Percentiles rank a stretch among this genome's conserved stretches.
phyloP scores from a whole-genome alignment of 2,888 invertebrate species.

The Brachypterus glaber region DNA sequence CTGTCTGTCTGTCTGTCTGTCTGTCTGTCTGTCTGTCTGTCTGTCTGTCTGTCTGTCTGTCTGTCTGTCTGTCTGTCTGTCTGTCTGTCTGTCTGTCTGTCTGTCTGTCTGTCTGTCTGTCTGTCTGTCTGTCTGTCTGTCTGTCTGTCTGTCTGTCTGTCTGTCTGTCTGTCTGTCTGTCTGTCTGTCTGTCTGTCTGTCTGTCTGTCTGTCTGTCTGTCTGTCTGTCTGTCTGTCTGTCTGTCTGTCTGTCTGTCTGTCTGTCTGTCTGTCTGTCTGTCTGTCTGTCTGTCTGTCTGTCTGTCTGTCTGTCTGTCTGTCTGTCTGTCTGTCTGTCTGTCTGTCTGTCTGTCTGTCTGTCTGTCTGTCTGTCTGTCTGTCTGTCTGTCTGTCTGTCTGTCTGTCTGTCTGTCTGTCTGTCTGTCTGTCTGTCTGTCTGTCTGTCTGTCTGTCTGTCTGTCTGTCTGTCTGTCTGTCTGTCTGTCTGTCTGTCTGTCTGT shows the following conservation, averaged over 20 bases:
- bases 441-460: slow-evolving; percentile 2
- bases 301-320: slow-evolving; percentile 9
- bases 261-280: slow-evolving; percentile 9
- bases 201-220: slow-evolving; percentile 2
- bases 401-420: slow-evolving; percentile 2
- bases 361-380: slow-evolving; percentile 2
- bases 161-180: slow-evolving; percentile 2
- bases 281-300: slow-evolving; percentile 9
- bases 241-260: background rate
- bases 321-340: slow-evolving; percentile 8
- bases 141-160: slow-evolving; percentile 2
- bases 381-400: slow-evolving; percentile 2
- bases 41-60: slow-evolving; percentile 2
- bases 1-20: slow-evolving; percentile 2
- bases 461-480: slow-evolving; percentile 2
- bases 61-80: slow-evolving; percentile 2
- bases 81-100: slow-evolving; percentile 2
- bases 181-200: slow-evolving; percentile 2
- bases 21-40: slow-evolving; percentile 2
- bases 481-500: slow-evolving; percentile 2
- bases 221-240: slow-evolving; percentile 1
- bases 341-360: slow-evolving; percentile 6
- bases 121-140: slow-evolving; percentile 2
- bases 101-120: slow-evolving; percentile 2
- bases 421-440: slow-evolving; percentile 2